Evolutionary conservation across 1,140 invertebrate species (phyloP).

Genomic region (Tetragnatha versicolor): DNA sequence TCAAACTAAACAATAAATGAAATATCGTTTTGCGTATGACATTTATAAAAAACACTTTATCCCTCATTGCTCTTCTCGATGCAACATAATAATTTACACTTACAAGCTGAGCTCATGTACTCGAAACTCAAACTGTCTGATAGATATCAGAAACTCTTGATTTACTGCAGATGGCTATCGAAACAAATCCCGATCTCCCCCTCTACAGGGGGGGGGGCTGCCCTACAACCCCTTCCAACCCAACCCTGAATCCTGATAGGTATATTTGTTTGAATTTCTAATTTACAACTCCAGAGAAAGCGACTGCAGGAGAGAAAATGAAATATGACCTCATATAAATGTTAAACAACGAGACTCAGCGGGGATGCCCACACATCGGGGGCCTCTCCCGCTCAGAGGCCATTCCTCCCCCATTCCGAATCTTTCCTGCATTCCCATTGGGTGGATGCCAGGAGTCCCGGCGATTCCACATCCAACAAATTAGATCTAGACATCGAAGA

Average conservation of each 20-base stretch:
- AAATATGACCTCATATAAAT: conserved; percentile 27
- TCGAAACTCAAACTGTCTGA: no score
- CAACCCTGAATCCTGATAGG: not conserved
- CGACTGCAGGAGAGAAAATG: conserved; percentile 1
- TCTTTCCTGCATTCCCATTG: conserved; percentile 19
- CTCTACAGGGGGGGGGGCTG: no score
- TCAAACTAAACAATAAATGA: no score
- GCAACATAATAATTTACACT: no score
- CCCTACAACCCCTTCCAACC: conserved; percentile 13
- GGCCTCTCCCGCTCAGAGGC: not conserved
- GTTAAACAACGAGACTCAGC: conserved; percentile 8
- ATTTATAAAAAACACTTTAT: no score
- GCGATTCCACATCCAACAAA: conserved; percentile 23
- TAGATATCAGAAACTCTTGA: no score
- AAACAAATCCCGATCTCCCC: no score
- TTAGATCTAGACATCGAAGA: conserved; percentile 15
- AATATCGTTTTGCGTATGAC: no score
- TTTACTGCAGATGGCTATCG: no score
- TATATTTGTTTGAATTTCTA: conserved; percentile 20
- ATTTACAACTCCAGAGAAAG: conserved; percentile 3
- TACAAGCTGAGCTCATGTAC: no score
- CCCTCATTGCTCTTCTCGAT: no score
- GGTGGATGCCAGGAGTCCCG: not conserved
- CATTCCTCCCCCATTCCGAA: not conserved
- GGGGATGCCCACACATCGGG: no score